phyloP scores from a whole-genome alignment of 2,113 vertebrate species.

The human (Homo sapiens) region DNA sequence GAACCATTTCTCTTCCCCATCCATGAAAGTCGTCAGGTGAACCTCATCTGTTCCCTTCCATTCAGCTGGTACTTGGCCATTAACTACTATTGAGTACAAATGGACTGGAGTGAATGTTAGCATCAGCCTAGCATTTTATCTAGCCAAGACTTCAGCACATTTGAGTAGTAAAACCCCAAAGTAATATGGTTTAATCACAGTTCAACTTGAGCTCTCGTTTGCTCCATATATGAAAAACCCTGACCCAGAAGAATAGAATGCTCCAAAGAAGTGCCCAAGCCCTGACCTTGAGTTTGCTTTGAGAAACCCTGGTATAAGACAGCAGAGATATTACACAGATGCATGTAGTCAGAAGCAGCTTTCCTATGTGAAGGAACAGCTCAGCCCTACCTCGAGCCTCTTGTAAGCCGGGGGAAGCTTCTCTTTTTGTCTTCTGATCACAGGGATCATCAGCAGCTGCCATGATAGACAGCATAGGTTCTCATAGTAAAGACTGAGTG shows the following conservation, averaged over 20 bases:
- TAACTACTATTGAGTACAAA: background rate
- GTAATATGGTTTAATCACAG: background rate
- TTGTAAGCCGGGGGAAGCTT: background rate
- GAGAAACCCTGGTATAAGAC: background rate
- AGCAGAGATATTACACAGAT: background rate
- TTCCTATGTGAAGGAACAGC: fast-evolving
- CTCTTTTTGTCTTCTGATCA: background rate
- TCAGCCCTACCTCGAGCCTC: background rate
- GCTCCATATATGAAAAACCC: background rate
- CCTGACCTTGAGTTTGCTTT: background rate
- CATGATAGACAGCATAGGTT: fast-evolving
- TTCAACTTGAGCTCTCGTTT: background rate
- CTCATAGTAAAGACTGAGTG: background rate
- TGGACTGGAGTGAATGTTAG: background rate
- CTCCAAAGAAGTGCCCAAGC: fast-evolving
- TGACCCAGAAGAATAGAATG: background rate
- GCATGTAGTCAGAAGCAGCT: background rate
- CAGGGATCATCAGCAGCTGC: too few species aligned
- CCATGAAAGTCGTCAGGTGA: background rate
- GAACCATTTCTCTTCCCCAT: background rate
- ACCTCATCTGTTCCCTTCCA: background rate
- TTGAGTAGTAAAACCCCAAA: background rate
- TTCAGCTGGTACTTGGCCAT: background rate
- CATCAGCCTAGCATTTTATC: background rate
- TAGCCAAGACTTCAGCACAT: background rate